Base-by-base conservation (phyloP, 2,113 vertebrate species). In the Cyanistes caeruleus region DNA sequence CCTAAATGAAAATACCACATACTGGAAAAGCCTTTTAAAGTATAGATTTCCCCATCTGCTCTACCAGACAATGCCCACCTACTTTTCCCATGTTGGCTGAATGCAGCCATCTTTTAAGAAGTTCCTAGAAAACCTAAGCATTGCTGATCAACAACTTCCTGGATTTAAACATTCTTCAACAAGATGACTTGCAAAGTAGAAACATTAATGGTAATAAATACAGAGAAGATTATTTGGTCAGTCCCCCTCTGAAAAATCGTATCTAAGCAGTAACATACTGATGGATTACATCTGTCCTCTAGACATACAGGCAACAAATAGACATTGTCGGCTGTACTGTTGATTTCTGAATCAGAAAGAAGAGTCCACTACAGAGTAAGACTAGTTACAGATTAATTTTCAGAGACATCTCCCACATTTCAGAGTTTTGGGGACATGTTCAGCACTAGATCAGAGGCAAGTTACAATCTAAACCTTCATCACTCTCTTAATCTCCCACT, bases 221-320 rank as follows among this genome's bases (percentile, higher is more conserved):
- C 17, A 35, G 35, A 59, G 70, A 77, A 64, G 27, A 52, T 58
- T 8, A 5, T 60, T 68, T 83, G 31, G 74, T 90, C 67, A 58
- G 33, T 77, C 33, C 39, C 18, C 27, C 30, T 92, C 44, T 68
- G 23, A 64, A 68, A 86, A 85, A 35, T 74, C 41, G 8, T 53
- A 67, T 28, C 59, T 49, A 35, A 65, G 48, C 19, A 87, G 24
- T 78, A 85, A 63, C n/a, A 56, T 37, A 43, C 31, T 76, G 68
- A 48, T 25, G 39, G 48, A 82, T 86, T 43, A 59, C 60, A 93
- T 80, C 84, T 64, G 35, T 58, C 65, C 68, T 90, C 41, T 44
- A 80, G 86, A 79, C 89, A 77, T 72, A 24, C 53, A 90, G n/a
- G 15, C 84, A 94, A 87, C 91, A 95, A 92, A 94, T 82, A 97